A percentile compares a stretch with the other conserved stretches of the same genome.
Conservation (phyloP, 23 tunicate genomes). For the Pegea sp. region DNA sequence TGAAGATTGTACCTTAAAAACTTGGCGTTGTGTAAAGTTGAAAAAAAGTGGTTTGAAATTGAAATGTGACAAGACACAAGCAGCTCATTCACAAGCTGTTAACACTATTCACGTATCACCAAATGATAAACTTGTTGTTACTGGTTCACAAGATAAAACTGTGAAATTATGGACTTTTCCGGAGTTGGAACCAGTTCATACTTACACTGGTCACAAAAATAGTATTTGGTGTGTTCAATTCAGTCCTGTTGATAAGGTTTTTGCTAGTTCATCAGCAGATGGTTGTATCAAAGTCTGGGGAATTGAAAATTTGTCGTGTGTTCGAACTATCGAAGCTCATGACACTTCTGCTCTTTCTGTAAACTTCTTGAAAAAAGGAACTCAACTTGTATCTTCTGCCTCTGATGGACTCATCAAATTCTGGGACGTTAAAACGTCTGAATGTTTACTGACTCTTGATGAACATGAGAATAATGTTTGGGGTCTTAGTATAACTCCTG, state of each 20-base stretch:
- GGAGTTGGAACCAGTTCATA: slow-evolving; percentile 19
- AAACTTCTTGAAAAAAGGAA: slow-evolving; percentile 30
- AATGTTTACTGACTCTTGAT: slow-evolving; percentile 51
- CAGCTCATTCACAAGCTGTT: slow-evolving; percentile 34
- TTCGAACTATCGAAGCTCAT: slow-evolving; percentile 79
- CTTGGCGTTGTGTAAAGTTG: slow-evolving; percentile 20
- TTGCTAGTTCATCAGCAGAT: slow-evolving; percentile 70
- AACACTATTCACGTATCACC: slow-evolving; percentile 46
- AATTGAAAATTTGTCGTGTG: slow-evolving; percentile 26
- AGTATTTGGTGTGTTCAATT: slow-evolving; percentile 77
- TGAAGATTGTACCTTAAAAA: slow-evolving; percentile 62
- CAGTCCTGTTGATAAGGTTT: slow-evolving; percentile 67
- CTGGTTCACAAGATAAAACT: slow-evolving; percentile 75
- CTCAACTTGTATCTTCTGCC: slow-evolving; percentile 41
- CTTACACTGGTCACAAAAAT: slow-evolving; percentile 52
- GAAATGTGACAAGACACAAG: slow-evolving; percentile 10
- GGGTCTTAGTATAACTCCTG: slow-evolving; percentile 15
- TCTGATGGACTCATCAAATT: slow-evolving; percentile 70
- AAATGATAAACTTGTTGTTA: slow-evolving; percentile 67
- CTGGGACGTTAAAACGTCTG: slow-evolving; percentile 58
- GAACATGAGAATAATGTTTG: slow-evolving; percentile 48
- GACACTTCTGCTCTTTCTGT: slow-evolving; percentile 61
- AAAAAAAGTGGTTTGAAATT: neutral
- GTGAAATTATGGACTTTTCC: slow-evolving; percentile 55
- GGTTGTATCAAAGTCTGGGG: slow-evolving; percentile 64